phyloP scores from a whole-genome alignment of 1,140 invertebrate species.

The Mercenaria mercenaria region DNA sequence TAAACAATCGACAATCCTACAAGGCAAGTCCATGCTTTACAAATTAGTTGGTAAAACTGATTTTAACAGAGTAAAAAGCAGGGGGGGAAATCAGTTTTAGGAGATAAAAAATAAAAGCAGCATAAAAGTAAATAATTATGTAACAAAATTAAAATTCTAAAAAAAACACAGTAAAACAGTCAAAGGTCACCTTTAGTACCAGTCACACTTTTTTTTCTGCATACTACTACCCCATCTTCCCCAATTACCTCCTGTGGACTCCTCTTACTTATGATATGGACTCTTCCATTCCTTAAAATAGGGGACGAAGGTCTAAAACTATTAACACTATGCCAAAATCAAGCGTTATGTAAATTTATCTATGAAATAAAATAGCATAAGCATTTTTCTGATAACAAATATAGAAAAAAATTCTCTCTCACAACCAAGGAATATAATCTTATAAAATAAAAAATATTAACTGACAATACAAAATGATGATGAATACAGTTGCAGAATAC shows the following conservation, averaged over 20 bases:
- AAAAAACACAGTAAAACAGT: background rate
- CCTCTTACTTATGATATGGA: background rate
- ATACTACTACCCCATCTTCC: background rate
- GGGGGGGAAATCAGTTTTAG: background rate
- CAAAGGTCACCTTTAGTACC: background rate
- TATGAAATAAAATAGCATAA: background rate
- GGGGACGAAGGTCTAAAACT: background rate
- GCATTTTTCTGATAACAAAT: constrained; percentile 1
- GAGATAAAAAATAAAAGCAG: constrained; percentile 2
- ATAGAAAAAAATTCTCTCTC: background rate
- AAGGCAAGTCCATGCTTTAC: no score
- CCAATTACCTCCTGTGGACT: background rate
- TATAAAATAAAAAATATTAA: background rate
- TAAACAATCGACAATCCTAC: background rate
- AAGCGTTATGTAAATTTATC: background rate
- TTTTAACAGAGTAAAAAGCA: background rate
- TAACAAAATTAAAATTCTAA: constrained; percentile 17
- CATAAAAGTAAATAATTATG: constrained; percentile 22
- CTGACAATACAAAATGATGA: background rate
- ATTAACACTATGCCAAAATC: background rate
- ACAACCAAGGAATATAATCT: constrained; percentile 9
- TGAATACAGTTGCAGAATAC: background rate
- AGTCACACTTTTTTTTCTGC: background rate
- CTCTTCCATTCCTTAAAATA: background rate
- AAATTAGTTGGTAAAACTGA: background rate